phyloP scores from a whole-genome alignment of 2,888 invertebrate species.

The Lapara coniferarum region DNA sequence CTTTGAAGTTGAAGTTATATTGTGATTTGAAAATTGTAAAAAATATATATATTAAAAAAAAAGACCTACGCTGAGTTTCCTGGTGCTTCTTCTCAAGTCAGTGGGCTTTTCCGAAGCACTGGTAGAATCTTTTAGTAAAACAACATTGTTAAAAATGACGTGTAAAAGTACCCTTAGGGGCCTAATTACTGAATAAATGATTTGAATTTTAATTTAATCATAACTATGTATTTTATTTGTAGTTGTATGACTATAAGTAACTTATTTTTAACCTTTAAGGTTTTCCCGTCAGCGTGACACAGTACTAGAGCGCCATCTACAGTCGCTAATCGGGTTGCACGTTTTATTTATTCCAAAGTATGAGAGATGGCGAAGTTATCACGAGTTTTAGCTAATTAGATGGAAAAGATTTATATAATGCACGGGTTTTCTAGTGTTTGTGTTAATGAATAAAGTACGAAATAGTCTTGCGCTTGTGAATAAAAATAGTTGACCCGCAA shows the following conservation, averaged over 20 bases:
- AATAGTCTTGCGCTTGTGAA: neutral
- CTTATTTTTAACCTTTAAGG: neutral
- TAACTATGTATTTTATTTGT: neutral
- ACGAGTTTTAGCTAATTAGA: slow-evolving; percentile 6
- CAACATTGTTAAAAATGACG: no score
- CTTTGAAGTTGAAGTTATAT: no score
- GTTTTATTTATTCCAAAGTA: neutral
- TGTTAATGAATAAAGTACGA: neutral
- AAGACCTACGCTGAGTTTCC: no score
- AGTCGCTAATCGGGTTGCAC: neutral
- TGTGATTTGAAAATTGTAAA: no score
- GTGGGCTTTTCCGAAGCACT: no score
- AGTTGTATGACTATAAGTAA: neutral
- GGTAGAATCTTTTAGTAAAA: no score
- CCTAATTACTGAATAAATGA: neutral
- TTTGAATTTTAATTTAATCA: neutral
- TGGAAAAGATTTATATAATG: neutral
- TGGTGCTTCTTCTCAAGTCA: no score
- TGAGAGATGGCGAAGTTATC: neutral
- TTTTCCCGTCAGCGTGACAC: neutral
- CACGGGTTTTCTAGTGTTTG: neutral
- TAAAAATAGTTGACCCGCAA: no score
- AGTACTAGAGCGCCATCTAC: slow-evolving; percentile 18
- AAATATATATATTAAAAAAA: no score
- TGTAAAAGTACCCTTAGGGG: no score